Evolutionary conservation across 2,888 invertebrate genomes (phyloP).

Genomic region (Platycnemis pennipes): DNA sequence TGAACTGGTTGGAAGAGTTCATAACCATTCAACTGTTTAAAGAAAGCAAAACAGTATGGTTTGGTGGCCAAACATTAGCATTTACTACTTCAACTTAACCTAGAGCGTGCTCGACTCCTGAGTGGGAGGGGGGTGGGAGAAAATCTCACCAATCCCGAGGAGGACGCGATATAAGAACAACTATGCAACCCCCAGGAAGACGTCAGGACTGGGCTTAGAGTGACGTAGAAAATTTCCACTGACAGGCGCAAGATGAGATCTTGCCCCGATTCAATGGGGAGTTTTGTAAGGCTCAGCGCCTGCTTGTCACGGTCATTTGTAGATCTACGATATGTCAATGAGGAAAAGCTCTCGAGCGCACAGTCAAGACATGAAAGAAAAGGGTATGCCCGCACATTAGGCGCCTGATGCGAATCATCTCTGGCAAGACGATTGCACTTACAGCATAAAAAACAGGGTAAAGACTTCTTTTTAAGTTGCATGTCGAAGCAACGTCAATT

Average conservation of each 20-base stretch:
- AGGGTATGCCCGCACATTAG: not conserved
- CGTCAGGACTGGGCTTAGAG: not conserved
- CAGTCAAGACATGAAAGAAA: not conserved
- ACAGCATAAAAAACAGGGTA: no score
- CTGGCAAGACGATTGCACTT: no score
- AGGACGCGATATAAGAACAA: not conserved
- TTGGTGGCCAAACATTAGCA: no score
- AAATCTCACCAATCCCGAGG: not conserved
- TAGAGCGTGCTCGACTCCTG: no score
- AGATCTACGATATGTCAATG: constrained; percentile 12
- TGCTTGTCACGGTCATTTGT: not conserved
- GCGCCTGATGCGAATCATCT: not conserved
- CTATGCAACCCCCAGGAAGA: not conserved
- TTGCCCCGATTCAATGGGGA: not conserved
- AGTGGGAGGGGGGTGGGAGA: not conserved
- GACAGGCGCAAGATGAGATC: not conserved
- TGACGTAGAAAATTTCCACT: not conserved
- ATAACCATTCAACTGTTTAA: no score
- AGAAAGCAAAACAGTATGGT: no score
- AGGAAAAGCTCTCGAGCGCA: not conserved
- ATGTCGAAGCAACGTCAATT: not conserved
- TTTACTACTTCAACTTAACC: no score
- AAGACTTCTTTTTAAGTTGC: no score
- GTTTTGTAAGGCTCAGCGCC: not conserved
- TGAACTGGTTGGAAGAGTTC: no score